Evolutionary conservation across 2,888 invertebrate species (phyloP), one percentile per base, ranked within the genome.

Genomic region (Vesta saturnalis): DNA sequence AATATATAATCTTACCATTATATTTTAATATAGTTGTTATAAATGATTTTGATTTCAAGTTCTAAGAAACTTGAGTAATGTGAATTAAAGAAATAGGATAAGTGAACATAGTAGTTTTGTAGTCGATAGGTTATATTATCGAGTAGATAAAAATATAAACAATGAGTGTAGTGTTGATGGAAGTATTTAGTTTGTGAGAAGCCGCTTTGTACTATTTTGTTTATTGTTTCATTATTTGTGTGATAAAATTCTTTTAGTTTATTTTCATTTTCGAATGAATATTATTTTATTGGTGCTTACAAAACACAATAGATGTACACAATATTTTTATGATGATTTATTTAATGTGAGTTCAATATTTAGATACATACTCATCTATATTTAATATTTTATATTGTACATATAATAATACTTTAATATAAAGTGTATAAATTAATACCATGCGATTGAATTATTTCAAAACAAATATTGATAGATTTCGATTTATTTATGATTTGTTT

Each of bases 141-240:
- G 81, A 83, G 80, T 83, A 83, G 69, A 60, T 83, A 81, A 74
- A 73, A 72, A 69, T 69, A 57, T 63, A 76, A 75, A 79, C 81
- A 79, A 79, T 82, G 82, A 81, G 81, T 82, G 83, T 83, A 83
- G 83, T 83, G 80, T 83, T 79, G 78, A 79, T 82, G 81, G 70
- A 81, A 82, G 80, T 68, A 68, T 63, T 67, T 62, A 67, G 59
- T 64, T 64, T 60, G 54, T 59, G 52, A 60, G 52, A 64, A 54
- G 59, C 59, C 52, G 21, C 64, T 64, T 64, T 52, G 59, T 64
- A 64, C 46, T 64, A 22, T 64, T 68, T 67, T 63, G 55, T 68
- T 64, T 61, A 60, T 55, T 59, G 62, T 39, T 62, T 67, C 62
- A 47, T 54, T 23, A 54, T 66, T 64, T 23, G 59, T 68, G 68